These are phyloP conservation scores for Lepidurus apus DNA, from an alignment of 1,140 invertebrate genomes.

Conservation along the genomic window DNA sequence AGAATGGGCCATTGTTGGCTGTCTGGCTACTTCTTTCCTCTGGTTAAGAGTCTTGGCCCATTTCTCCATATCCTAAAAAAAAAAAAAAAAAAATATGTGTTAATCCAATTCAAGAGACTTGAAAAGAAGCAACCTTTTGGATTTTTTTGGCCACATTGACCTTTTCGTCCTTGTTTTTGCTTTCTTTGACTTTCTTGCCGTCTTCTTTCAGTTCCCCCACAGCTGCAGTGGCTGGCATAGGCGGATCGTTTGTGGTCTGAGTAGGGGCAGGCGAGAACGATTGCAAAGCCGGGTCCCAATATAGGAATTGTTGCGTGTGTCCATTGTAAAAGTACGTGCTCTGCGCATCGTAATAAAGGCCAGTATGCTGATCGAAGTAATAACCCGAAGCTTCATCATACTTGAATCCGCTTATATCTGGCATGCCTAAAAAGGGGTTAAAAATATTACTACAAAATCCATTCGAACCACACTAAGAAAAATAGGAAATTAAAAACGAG, in stretches of 20 bases:
- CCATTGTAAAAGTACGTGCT: conserved; percentile 92
- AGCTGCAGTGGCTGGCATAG: conserved; percentile 29
- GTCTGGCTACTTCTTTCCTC: conserved; percentile 80
- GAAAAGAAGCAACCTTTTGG: conserved; percentile 61
- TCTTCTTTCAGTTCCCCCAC: conserved; percentile 37
- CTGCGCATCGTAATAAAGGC: conserved; percentile 91
- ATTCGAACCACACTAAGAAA: background rate
- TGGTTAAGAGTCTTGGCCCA: conserved; percentile 98
- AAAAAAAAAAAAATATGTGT: too few species aligned
- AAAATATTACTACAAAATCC: conserved; percentile 16
- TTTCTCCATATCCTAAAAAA: conserved; percentile 71
- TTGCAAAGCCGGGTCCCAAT: conserved; percentile 80
- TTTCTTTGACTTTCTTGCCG: conserved; percentile 45
- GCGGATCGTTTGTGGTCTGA: conserved; percentile 28
- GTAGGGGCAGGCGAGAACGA: conserved; percentile 67
- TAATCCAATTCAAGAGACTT: background rate
- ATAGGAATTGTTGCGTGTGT: conserved; percentile 82
- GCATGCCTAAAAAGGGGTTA: conserved; percentile 54
- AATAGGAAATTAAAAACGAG: background rate
- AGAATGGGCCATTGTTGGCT: conserved; percentile 41
- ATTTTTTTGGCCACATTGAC: conserved; percentile 97
- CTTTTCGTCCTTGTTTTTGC: conserved; percentile 65
- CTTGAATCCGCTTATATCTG: conserved; percentile 85
- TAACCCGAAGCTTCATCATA: conserved; percentile 94
- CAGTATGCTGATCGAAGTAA: conserved; percentile 89